Conservation (phyloP, 2,888 invertebrate genomes). For the Chaetoderma sp. region DNA sequence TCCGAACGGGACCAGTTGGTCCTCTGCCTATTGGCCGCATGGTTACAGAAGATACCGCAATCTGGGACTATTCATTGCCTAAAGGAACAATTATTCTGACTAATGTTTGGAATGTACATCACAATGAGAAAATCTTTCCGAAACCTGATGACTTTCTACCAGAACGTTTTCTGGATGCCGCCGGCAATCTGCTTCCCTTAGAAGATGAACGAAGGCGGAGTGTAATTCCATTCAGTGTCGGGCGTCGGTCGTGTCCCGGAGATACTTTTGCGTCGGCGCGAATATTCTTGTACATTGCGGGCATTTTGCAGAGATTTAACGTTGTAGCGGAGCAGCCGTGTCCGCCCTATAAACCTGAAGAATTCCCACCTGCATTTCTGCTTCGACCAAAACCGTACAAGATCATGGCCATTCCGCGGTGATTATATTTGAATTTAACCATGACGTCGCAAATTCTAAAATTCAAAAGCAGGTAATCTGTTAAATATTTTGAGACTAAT, state of each 20-base stretch:
- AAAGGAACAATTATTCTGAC: not conserved
- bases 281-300: not conserved
- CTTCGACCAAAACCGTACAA: no score
- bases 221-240: not conserved
- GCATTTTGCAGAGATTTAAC: not conserved
- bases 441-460: no score
- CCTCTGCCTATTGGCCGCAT: not conserved
- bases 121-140: not conserved
- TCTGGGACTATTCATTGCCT: not conserved
- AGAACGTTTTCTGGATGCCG: not conserved
- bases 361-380: no score
- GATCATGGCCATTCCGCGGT: no score
- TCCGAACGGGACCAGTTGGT: not conserved
- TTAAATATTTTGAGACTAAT: no score
- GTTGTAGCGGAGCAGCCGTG: not conserved
- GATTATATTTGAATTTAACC: no score
- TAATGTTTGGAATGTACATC: not conserved
- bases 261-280: slow-evolving; percentile 1
- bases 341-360: no score
- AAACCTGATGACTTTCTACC: not conserved
- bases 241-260: not conserved
- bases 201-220: no score
- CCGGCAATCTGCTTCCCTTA: not conserved
- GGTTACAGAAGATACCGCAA: not conserved
- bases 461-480: no score